phyloP scores from a whole-genome alignment of 2,888 invertebrate species.

The Rhagonycha fulva region DNA sequence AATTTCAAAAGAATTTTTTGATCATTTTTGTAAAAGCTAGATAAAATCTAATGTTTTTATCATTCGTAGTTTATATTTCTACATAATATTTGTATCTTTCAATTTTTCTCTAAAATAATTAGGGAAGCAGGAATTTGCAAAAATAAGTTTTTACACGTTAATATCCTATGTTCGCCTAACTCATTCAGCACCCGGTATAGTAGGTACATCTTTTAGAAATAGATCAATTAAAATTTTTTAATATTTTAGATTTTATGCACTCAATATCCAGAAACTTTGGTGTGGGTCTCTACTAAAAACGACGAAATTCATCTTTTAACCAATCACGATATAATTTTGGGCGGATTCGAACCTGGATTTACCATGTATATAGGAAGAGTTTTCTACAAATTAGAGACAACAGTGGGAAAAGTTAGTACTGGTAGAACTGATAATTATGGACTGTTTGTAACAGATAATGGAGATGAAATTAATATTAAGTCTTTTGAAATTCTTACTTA shows the following conservation, averaged over 20 bases:
- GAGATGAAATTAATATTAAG: not conserved
- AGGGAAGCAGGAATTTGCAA: too few species aligned
- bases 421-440: not conserved
- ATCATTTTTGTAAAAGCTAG: too few species aligned
- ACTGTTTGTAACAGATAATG: not conserved
- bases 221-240: not conserved
- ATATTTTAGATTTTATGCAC: slow-evolving; percentile 4
- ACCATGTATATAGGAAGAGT: slow-evolving; percentile 1
- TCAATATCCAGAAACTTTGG: not conserved
- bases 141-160: too few species aligned
- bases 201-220: too few species aligned
- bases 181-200: too few species aligned
- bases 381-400: not conserved
- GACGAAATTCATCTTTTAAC: not conserved
- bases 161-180: too few species aligned
- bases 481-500: not conserved
- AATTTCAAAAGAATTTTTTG: too few species aligned
- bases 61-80: too few species aligned
- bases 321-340: not conserved
- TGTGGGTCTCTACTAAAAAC: not conserved
- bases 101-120: too few species aligned
- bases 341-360: not conserved
- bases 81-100: too few species aligned
- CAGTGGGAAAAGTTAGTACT: slow-evolving; percentile 2
- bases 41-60: too few species aligned